A percentile compares a stretch with the other conserved stretches of the same genome.
phyloP scores from a whole-genome alignment of 2,113 vertebrate genomes.

The Epinephelus lanceolatus region DNA sequence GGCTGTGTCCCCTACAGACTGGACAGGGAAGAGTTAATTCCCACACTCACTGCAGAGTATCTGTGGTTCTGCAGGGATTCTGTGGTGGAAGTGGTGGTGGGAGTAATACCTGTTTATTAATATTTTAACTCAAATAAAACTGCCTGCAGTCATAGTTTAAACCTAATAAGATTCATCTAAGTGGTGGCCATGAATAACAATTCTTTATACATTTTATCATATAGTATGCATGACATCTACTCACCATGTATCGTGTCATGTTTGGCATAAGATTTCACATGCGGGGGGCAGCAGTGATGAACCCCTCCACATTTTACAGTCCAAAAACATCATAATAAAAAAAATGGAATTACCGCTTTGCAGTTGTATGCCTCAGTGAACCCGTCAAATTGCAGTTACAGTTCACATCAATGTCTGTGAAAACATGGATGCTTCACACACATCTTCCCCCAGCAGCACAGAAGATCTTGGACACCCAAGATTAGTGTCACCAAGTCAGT shows the following conservation, averaged over 20 bases:
- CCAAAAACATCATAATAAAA: no score
- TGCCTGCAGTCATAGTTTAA: neutral
- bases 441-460: no score
- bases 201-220: neutral
- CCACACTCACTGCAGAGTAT: constrained; percentile 70
- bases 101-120: neutral
- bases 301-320: no score
- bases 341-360: no score
- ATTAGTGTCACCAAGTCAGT: no score
- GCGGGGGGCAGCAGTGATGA: no score
- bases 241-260: neutral
- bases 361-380: no score
- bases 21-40: constrained; percentile 84
- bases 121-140: neutral
- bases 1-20: constrained; percentile 29
- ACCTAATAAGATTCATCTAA: neutral
- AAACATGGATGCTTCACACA: no score
- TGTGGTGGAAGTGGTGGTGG: constrained; percentile 33
- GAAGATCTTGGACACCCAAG: no score
- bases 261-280: neutral
- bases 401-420: no score
- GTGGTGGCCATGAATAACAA: neutral
- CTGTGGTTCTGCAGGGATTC: constrained; percentile 8
- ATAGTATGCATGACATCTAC: neutral
- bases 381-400: no score